These are phyloP conservation scores for Mystacornis crossleyi DNA, from an alignment of 2,113 vertebrate genomes.

Conservation along the genomic window DNA sequence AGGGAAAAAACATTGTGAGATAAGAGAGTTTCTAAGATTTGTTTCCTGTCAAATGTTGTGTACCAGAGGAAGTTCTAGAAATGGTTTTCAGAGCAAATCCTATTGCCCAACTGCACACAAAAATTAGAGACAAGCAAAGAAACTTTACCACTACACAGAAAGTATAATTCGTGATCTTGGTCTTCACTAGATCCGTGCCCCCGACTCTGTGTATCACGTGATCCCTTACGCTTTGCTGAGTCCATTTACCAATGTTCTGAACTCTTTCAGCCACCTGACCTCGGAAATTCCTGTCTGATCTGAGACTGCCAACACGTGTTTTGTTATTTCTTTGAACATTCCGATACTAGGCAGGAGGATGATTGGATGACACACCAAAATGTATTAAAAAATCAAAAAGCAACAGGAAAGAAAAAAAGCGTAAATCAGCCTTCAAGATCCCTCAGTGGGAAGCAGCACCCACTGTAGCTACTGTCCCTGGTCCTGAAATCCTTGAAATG, in stretches of 20 bases:
- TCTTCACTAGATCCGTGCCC: not conserved
- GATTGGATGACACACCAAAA: not conserved
- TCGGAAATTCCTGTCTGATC: not conserved
- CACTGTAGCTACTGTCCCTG: not conserved
- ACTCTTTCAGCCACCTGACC: not conserved
- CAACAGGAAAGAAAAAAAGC: not conserved
- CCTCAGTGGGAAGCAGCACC: fast-evolving
- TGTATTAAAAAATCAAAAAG: not conserved
- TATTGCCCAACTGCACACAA: not conserved
- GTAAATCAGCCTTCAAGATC: not conserved
- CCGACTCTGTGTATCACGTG: not conserved
- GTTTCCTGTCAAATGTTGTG: not conserved
- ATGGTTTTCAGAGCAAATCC: not conserved
- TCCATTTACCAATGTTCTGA: not conserved
- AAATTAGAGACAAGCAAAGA: not conserved
- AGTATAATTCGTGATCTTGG: not conserved
- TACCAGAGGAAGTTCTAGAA: not conserved
- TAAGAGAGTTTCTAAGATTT: not conserved
- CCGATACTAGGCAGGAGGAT: not conserved
- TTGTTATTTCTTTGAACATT: not conserved
- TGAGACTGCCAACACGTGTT: not conserved
- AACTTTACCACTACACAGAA: not conserved
- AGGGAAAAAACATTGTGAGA: not conserved
- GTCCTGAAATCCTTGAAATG: not conserved
- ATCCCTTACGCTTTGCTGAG: not conserved